These are phyloP conservation scores for Barbus barbus DNA, from an alignment of 2,113 vertebrate genomes.

Conservation along the genomic window DNA sequence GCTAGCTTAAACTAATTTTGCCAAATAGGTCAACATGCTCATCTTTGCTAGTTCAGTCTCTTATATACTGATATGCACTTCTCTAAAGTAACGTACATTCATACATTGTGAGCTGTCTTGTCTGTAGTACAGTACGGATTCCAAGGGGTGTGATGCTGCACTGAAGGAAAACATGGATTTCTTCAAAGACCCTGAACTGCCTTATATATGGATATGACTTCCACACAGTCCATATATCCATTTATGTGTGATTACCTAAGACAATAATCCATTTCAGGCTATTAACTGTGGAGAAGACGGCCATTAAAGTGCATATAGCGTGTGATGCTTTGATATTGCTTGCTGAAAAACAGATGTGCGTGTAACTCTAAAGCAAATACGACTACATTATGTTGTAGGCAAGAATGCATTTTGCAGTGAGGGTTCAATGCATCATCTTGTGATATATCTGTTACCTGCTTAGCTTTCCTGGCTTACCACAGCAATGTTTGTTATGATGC, in stretches of 20 bases:
- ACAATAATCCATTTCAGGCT: background rate
- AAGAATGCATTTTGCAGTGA: background rate
- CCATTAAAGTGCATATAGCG: background rate
- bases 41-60: background rate
- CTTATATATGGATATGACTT: background rate
- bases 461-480: background rate
- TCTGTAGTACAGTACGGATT: conserved; percentile 12
- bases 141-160: conserved; percentile 47
- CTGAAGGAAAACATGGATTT: conserved; percentile 18
- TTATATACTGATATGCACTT: background rate
- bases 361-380: background rate
- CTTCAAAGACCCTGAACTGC: conserved; percentile 1
- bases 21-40: background rate
- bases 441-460: background rate
- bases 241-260: background rate
- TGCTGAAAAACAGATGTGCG: background rate
- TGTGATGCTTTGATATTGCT: conserved; percentile 3
- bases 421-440: background rate
- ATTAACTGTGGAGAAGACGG: background rate
- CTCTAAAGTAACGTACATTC: background rate
- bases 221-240: background rate
- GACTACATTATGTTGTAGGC: background rate
- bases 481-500: background rate
- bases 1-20: background rate
- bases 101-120: background rate